Evolutionary conservation across 1,140 invertebrate genomes (phyloP), one percentile per base, ranked within the genome.

Genomic region (Paraescarpia echinospica): DNA sequence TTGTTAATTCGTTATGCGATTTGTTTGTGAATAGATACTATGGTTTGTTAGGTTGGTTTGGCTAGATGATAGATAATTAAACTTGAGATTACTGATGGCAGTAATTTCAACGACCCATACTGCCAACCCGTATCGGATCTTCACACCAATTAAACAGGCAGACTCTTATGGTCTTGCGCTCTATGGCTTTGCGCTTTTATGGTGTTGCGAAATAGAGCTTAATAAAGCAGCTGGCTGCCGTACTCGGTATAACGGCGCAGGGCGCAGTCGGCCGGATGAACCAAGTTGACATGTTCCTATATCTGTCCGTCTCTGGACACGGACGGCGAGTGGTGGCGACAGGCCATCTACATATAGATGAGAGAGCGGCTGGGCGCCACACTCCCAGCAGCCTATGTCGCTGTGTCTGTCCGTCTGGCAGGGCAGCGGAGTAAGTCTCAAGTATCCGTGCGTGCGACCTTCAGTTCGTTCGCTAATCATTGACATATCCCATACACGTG

Each of bases 341-440:
- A 77, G 59, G 27, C 59, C 59, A 77, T 77, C 59, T 77, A 77
- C 59, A 77, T 77, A 77, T 77, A 77, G 59, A 77, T 77, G 59
- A 77, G 59, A 77, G 59, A 77, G 59, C 59, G 59, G 27, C 59
- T 77, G 59, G 59, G 2, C 27, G 59, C 27, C 59, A 77, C 59
- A 2, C 18, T 77, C 8, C 59, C 59, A 77, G 59, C 59, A 14
- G 59, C 27, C 59, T 18, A 6, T 77, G 59, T 31, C 59, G 59
- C n/a, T 4, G 12, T 77, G 59, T 77, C 59, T 77, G 59, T 77
- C 59, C 59, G 59, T 77, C 59, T 18, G 59, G 12, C 59, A 77
- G 59, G 59, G 12, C 59, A 18, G 59, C 22, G 59, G 59, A 27
- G 2, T 77, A 31, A 31, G 18, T 18, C 27, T 77, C 9, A 27